Base-by-base conservation (phyloP, 2,888 invertebrate species). In the Kryphioiulus occultus region DNA sequence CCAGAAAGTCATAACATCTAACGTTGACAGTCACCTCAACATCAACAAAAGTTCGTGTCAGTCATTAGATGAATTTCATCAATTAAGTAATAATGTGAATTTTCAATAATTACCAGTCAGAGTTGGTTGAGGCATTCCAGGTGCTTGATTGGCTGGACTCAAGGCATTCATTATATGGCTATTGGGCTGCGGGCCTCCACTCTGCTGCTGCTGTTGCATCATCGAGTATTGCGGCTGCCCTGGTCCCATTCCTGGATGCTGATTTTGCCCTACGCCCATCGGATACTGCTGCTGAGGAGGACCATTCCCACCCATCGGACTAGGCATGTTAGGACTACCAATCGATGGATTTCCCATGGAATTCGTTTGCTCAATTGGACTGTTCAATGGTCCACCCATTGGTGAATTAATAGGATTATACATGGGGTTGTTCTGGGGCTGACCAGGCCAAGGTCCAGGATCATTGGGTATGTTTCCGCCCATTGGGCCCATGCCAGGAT, bases 91-190 rank as follows among this genome's bases (percentile, higher is more conserved):
- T 39, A 5, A 44, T 19, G 12, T 53, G 30, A 19, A 35, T 83
- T 83, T 30, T 10, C 15, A 35, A 83, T 35, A 83, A 83, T 83
- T 88, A 88, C 88, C 88, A 68, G 89, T 84, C 10, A 89, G 59
- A 22, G 89, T 47, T n/a, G 83, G 88, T 86, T 87, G 89, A 22
- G 84, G 85, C 87, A 88, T 86, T 19, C 85, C 87, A 47, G 83
- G 35, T 44, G 86, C 30, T 26, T 32, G 88, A 82, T 86, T 88
- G 22, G 68, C 53, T 32, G 88, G 78, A 86, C 88, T 89, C 86
- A 88, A 88, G 39, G 89, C 91, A 87, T 90, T 90, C 88, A 90
- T 90, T 89, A 90, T 89, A 89, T 90, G 89, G 26, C 88, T 88
- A 86, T 88, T 44, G 85, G 84, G 53, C 87, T 86, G 87, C 39